Evolutionary conservation across 53 echinoderm and acorn worm species (phyloP), one percentile per base, ranked within the genome.

Genomic region (Mesocentrotus franciscanus): DNA sequence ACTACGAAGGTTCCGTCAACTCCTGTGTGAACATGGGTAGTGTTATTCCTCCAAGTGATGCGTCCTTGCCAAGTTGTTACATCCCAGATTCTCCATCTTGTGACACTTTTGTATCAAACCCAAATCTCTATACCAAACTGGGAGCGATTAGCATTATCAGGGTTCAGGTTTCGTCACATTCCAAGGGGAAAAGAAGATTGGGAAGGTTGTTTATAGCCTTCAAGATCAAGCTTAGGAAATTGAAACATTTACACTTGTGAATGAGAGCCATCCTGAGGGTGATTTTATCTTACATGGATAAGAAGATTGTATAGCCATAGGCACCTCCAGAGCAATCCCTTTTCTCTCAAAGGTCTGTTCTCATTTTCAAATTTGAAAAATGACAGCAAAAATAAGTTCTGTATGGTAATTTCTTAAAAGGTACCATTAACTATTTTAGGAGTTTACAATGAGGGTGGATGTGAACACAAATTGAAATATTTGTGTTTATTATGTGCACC

Each of bases 201-300:
- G 87, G 29, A 84, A 58, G 87, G 87, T 59, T 87, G 87, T 36
- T 36, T 81, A 81, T 81, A 36, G 81, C 81, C 36, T 81, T 81
- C 81, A 81, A 81, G 81, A 39, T 81, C 87, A 87, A 87, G 58
- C 87, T 87, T 87, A 87, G 87, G 87, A 87, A 87, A 87, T 56
- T 87, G 87, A 87, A 87, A 87, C 87, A 87, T 87, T 87, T 87
- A 87, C 87, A n/a, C 87, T 87, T 24, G 18, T n/a, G 20, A n/a
- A 57, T 18, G 26, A 87, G n/a, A 58, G 26, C 57, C 87, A 24
- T 27, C 87, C 87, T 8, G 27, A 58, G 87, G 87, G 36, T 20
- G 27, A 13, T 10, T 87, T 57, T 59, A 29, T 58, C 87, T 87
- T 87, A 87, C 87, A 87, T 56, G 87, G 59, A 29, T 87, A 87